Conservation (phyloP, 2,888 invertebrate species). For the Rhagonycha fulva region DNA sequence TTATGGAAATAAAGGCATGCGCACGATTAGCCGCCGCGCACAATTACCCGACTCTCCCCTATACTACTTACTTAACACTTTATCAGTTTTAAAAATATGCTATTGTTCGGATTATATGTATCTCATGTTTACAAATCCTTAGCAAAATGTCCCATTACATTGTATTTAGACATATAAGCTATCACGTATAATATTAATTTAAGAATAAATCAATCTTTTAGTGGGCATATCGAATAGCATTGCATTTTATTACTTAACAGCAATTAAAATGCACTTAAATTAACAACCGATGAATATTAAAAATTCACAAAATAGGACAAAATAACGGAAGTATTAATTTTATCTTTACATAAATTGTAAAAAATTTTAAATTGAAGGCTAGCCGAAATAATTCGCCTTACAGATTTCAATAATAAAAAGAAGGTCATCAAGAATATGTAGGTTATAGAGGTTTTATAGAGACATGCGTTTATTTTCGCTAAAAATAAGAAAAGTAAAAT, state of each 20-base stretch:
- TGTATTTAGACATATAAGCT: background rate
- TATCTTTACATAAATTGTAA: conserved; percentile 13
- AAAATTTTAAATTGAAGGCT: conserved; percentile 11
- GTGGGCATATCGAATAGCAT: background rate
- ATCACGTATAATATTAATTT: background rate
- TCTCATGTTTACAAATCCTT: background rate
- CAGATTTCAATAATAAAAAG: conserved; percentile 12
- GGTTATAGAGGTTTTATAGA: conserved; percentile 5
- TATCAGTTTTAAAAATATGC: too few species aligned
- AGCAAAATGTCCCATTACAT: background rate
- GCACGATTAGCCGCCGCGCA: too few species aligned
- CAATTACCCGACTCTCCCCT: too few species aligned
- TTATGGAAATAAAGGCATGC: too few species aligned
- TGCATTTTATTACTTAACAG: background rate
- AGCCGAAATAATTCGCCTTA: conserved; percentile 18
- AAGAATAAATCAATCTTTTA: background rate
- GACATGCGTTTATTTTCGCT: conserved; percentile 9
- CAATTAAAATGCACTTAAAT: background rate
- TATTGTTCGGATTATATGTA: background rate
- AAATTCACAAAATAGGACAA: conserved; percentile 6
- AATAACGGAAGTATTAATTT: conserved; percentile 12
- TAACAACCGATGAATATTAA: background rate
- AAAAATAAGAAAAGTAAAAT: conserved; percentile 9
- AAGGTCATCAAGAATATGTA: conserved; percentile 8
- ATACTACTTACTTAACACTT: too few species aligned